Base-by-base conservation (phyloP, 2,888 invertebrate genomes). In the Andricus curvator region DNA sequence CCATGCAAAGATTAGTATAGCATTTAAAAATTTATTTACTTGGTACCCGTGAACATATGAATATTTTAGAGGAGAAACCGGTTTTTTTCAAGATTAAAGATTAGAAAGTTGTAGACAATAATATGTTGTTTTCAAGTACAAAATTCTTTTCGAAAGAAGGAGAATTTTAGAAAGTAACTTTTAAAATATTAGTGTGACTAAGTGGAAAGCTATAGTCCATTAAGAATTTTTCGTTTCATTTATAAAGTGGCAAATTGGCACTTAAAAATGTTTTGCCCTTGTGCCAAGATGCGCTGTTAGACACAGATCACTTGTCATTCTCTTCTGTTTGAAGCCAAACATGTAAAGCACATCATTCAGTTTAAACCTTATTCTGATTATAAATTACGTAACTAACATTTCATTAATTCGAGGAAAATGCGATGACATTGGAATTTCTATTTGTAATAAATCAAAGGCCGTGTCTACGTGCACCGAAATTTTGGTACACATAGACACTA, bases 181-280 rank as follows among this genome's bases (percentile, higher is more conserved):
- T 3, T 15, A 13, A 25, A 62, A 22, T 5, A 62, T 62, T 25
- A 25, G 1, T 25, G 0, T 25, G 22, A 62, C 22, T 6, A 62
- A 62, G 13, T 25, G 11, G 2, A 62, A 25, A 15, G 25, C 15
- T 25, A 62, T 2, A 62, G 25, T 33, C 51, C 9, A 74, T 74
- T 29, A 74, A 74, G 29, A 33, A 56, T 74, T 56, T 56, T 51
- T 33, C 20, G n/a, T 51, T 33, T 74, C 56, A 70, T 70, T 51
- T 70, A 48, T 70, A n/a, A 74, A 33, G 20, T 37, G 74, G 51
- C 74, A 74, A 56, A 56, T 74, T 51, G 70, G 70, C 33, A 74
- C n/a, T 56, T 74, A 33, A 70, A 56, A 74, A 56, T 74, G 11
- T 74, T 74, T 56, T 56, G 56, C 56, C 48, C 20, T 56, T 56